Base-by-base conservation (phyloP, 1,140 invertebrate species). In the Cataglyphis hispanica region DNA sequence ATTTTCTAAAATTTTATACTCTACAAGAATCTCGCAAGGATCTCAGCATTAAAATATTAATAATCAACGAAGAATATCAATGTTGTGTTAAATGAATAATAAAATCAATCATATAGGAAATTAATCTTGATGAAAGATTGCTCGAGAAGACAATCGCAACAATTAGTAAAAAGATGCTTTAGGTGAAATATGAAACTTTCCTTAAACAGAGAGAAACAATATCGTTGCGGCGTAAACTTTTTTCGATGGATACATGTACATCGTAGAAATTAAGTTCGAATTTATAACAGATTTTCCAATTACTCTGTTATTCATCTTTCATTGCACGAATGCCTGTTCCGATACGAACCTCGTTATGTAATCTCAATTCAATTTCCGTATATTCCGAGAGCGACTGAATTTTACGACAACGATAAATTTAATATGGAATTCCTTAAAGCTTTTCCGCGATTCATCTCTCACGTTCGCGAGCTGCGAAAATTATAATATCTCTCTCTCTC, bases 231-330 rank as follows among this genome's bases (percentile, higher is more conserved):
- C 43, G 61, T 80, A 46, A 53, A 56, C 46, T 19, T 34, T 58
- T 46, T 70, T 80, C 53, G 53, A 53, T 25, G 43, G 34, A 70
- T 80, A 80, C 46, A 70, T 34, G 37, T 50, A 37, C 40, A 6
- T 66, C 34, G 34, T 25, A n/a, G 64, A 78, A 66, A 80, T 80
- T 70, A 80, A 70, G 31, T 56, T 34, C 43, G 34, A 80, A 70
- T 80, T 70, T 80, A 80, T 80, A 80, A 56, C 58, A 25, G 46
- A 69, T 70, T 69, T 80, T 10, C 64, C 77, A 70, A 80, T 80
- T 80, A 58, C 46, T 80, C 46, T 19, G 3, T 80, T 80, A 70
- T 70, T 70, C 64, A 69, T 53, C 16, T 67, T 70, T 70, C 64
- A 56, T 43, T 16, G 8, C 77, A 22, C 77, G 43, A 77, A 46